Conservation (phyloP, 2,888 invertebrate genomes). For the Hypercompe scribonia region DNA sequence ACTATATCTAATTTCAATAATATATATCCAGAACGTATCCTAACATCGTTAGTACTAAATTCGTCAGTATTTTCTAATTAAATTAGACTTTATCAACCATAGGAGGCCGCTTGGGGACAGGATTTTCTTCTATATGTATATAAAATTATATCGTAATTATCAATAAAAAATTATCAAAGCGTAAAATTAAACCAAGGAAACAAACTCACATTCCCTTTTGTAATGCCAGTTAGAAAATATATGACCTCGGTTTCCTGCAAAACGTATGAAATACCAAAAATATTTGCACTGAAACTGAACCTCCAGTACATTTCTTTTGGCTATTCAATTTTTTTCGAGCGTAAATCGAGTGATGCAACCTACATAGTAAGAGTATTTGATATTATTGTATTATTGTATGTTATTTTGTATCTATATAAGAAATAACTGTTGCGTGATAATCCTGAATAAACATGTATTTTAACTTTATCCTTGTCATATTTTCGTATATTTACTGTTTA, state of each 20-base stretch:
- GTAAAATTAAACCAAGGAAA: neutral
- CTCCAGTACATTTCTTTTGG: neutral
- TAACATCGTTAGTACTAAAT: too few relatives aligned
- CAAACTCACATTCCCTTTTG: neutral
- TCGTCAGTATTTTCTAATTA: too few relatives aligned
- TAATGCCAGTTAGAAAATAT: neutral
- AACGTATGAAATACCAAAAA: neutral
- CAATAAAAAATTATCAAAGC: neutral
- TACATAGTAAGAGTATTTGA: neutral
- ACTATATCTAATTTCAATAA: neutral
- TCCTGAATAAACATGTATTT: neutral
- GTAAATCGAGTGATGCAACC: neutral
- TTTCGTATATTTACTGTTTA: neutral
- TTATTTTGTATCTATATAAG: neutral
- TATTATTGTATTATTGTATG: neutral
- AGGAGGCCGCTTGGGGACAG: too few relatives aligned
- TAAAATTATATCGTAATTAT: too few relatives aligned
- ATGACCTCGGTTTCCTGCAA: neutral
- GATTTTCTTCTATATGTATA: too few relatives aligned
- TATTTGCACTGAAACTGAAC: neutral
- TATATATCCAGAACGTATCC: too few relatives aligned
- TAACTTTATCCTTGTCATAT: neutral
- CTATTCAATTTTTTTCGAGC: neutral
- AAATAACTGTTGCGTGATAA: neutral
- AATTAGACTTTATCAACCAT: too few relatives aligned